Evolutionary conservation across 2,113 vertebrate species (phyloP), one percentile per base, ranked within the genome.

Genomic region (Sciurus niger): DNA sequence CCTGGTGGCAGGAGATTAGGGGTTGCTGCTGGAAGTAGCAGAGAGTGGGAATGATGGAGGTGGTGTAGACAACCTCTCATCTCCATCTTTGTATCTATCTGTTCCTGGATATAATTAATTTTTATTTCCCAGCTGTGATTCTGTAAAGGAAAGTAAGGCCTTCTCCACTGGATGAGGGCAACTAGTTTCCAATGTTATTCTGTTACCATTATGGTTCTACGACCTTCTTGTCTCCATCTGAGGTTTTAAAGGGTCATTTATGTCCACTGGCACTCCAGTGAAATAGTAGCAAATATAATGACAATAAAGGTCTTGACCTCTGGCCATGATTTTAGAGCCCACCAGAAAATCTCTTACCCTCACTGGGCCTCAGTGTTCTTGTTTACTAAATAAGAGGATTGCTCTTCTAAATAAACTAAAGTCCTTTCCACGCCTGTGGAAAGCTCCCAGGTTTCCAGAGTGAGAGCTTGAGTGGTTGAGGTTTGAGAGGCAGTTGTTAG

Each of bases 1-100:
- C 8, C 51, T 43, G 30, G 5, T 32, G 10, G 32, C 22, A 7
- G 43, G 25, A 32, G 20, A 4, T 25, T 18, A 40, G 58, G 4
- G 65, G n/a, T 3, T 63, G 12, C 25, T 28, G 6, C 32, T 14
- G 12, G 7, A 51, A 25, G 43, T 8, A 40, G 79, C 8, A 10
- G 25, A 60, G 40, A 30, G 24, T 0, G 0, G 37, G n/a, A 10
- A 8, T 0, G 4, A 3, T 13, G 24, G 25, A 34, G 43, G 3
- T 0, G 3, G 34, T 1, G 37, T 0, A 12, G 48, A 30, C 34
- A 0, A 0, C 18, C 43, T 11, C 72, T 6, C 8, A 4, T 24
- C 51, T n/a, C 68, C 58, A 76, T 30, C 46, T 9, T 6, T 0
- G 24, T 24, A 0, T n/a, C 24, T n/a, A 30, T 72, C 73, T 60